Evolutionary conservation across 2,888 invertebrate species (phyloP).

Genomic region (Lissocephala sabroskyi): DNA sequence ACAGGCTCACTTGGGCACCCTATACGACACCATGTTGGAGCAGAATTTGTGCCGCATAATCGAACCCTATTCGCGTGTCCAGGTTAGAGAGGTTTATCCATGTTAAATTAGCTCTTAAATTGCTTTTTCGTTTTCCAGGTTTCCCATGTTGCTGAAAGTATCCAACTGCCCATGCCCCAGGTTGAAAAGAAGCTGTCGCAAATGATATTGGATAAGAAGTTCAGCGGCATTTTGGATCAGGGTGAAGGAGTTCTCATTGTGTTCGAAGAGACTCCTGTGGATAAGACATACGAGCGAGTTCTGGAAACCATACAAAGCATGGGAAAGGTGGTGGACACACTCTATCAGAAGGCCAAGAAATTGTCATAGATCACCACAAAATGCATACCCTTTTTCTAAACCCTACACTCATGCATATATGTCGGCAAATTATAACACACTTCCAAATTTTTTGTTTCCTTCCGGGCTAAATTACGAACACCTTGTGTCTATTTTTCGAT

Average conservation of each 20-base stretch:
- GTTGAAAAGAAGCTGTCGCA: conserved; percentile 99
- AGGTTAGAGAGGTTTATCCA: no score
- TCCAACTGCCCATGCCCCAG: conserved; percentile 89
- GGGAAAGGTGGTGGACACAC: conserved; percentile 99
- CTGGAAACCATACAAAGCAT: conserved; percentile 98
- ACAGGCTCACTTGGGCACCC: conserved; percentile 94
- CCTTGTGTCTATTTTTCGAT: no score
- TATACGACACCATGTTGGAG: conserved; percentile 99
- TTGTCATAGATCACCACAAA: conserved; percentile 80
- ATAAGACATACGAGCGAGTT: conserved; percentile 98
- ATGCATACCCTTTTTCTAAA: conserved; percentile 4
- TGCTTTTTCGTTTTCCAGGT: conserved; percentile 72
- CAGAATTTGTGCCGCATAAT: conserved; percentile 99
- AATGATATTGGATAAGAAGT: conserved; percentile 99
- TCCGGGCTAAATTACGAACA: no score
- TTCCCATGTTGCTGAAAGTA: conserved; percentile 91
- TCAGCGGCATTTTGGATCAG: conserved; percentile 97
- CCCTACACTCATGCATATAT: conserved; percentile 1
- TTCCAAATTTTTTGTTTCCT: conserved; percentile 19
- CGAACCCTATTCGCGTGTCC: conserved; percentile 97
- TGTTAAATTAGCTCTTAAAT: no score
- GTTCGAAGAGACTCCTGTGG: conserved; percentile 94
- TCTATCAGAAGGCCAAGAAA: conserved; percentile 99
- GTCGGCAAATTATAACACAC: conserved; percentile 29
- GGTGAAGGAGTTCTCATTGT: conserved; percentile 98